Evolutionary conservation across 1,140 invertebrate species (phyloP).

Genomic region (Drosophila rufa): DNA sequence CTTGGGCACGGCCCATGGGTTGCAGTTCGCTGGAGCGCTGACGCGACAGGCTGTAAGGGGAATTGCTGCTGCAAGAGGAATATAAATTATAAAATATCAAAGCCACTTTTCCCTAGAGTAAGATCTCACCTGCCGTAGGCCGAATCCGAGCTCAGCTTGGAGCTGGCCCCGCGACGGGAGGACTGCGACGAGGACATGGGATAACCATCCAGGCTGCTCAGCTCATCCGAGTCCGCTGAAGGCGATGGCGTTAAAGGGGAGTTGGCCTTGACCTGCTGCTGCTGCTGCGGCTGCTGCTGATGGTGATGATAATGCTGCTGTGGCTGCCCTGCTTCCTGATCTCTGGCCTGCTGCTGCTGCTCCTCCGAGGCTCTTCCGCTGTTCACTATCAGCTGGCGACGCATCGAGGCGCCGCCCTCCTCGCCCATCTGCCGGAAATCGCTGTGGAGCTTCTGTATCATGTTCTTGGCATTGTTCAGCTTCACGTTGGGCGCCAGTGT

Average conservation of each 20-base stretch:
- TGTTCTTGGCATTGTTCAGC: constrained; percentile 80
- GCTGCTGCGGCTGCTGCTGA: constrained; percentile 1
- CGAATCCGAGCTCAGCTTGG: constrained; percentile 87
- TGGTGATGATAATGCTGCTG: constrained; percentile 1
- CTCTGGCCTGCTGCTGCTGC: constrained; percentile 1
- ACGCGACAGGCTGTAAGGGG: constrained; percentile 70
- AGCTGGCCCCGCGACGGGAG: constrained; percentile 64
- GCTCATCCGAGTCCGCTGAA: constrained; percentile 78
- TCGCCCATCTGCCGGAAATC: constrained; percentile 74
- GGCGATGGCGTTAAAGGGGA: constrained; percentile 50
- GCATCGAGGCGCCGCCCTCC: constrained; percentile 52
- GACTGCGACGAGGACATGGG: constrained; percentile 73
- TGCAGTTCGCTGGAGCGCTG: constrained; percentile 70
- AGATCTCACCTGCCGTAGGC: constrained; percentile 89
- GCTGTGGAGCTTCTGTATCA: constrained; percentile 73
- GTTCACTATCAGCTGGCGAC: constrained; percentile 28
- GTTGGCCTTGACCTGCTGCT: constrained; percentile 16
- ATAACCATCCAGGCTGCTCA: constrained; percentile 79
- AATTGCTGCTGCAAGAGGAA: constrained; percentile 57
- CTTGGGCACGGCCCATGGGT: constrained; percentile 17
- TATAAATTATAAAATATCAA: not conserved
- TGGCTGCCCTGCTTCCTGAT: constrained; percentile 4
- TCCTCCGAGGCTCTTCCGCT: not conserved
- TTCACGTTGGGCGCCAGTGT: constrained; percentile 66
- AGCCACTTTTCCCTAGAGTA: too few species aligned